Percentiles rank a stretch among this genome's conserved stretches.
Conservation (phyloP, 1,140 invertebrate species). For the Galleria mellonella region DNA sequence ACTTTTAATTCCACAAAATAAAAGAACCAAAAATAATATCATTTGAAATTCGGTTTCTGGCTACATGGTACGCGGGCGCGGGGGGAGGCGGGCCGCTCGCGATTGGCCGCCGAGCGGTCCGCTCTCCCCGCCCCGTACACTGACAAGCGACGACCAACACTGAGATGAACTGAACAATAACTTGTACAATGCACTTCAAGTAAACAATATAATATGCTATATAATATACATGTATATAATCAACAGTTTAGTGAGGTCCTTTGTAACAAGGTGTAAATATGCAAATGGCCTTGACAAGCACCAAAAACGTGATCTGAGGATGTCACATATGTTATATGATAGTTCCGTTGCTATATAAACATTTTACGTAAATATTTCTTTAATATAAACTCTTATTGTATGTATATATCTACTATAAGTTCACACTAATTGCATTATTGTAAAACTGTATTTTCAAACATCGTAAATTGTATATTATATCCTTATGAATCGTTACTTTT, state of each 20-base stretch:
- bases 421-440: conserved; percentile 58
- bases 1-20: conserved; percentile 35
- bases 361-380: conserved; percentile 69
- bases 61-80: no score
- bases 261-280: conserved; percentile 61
- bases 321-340: conserved; percentile 39
- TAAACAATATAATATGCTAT: conserved; percentile 17
- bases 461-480: conserved; percentile 60
- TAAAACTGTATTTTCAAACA: conserved; percentile 55
- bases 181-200: conserved; percentile 3
- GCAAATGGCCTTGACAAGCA: conserved; percentile 57
- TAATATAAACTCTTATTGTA: conserved; percentile 70
- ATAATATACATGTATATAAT: conserved; percentile 35
- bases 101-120: conserved; percentile 2
- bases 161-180: no score
- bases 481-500: conserved; percentile 51
- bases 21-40: conserved; percentile 52
- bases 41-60: conserved; percentile 42
- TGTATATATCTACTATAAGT: conserved; percentile 52
- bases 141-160: no score
- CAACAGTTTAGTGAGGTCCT: conserved; percentile 35
- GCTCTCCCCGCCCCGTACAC: no score
- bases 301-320: conserved; percentile 51
- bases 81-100: conserved; percentile 1
- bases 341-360: conserved; percentile 53